Percentiles rank a stretch among this genome's conserved stretches.
These are phyloP conservation scores for Gambusia affinis DNA, from an alignment of 2,113 vertebrate species.

Conservation along the genomic window DNA sequence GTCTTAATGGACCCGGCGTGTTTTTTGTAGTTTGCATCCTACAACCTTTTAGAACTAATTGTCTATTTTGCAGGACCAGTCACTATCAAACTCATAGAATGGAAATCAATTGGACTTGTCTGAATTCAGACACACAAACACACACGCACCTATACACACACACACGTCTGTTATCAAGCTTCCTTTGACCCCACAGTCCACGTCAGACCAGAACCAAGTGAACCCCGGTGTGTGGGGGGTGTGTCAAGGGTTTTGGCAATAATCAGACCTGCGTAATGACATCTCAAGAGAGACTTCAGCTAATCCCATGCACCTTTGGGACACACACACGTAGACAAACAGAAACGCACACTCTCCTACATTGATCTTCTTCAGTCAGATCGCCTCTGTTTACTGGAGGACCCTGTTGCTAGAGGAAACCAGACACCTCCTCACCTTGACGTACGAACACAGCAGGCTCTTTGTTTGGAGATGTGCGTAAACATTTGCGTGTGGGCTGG, in stretches of 20 bases:
- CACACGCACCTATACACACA: not conserved
- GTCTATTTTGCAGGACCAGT: not conserved
- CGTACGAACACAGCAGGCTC: constrained; percentile 7
- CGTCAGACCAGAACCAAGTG: constrained; percentile 29
- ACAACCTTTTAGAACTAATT: not conserved
- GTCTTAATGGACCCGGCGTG: no score
- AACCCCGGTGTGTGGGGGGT: constrained; percentile 18
- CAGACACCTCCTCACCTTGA: constrained; percentile 45
- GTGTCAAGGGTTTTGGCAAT: constrained; percentile 5
- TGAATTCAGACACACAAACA: constrained; percentile 3
- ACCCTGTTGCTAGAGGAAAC: constrained; percentile 50
- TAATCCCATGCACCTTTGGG: constrained; percentile 50
- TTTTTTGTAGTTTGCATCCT: not conserved
- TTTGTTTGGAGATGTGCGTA: constrained; percentile 2
- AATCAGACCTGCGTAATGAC: constrained; percentile 64
- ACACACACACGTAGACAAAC: constrained; percentile 29
- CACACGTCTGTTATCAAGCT: constrained; percentile 18
- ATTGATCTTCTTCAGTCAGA: constrained; percentile 25
- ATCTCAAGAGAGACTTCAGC: constrained; percentile 62
- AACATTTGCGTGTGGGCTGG: not conserved
- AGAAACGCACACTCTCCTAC: constrained; percentile 30
- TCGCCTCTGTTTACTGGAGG: constrained; percentile 47
- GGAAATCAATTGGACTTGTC: constrained; percentile 14
- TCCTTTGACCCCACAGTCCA: constrained; percentile 26
- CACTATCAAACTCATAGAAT: not conserved